phyloP scores from a whole-genome alignment of 2,113 vertebrate genomes.

The Mirza zaza region DNA sequence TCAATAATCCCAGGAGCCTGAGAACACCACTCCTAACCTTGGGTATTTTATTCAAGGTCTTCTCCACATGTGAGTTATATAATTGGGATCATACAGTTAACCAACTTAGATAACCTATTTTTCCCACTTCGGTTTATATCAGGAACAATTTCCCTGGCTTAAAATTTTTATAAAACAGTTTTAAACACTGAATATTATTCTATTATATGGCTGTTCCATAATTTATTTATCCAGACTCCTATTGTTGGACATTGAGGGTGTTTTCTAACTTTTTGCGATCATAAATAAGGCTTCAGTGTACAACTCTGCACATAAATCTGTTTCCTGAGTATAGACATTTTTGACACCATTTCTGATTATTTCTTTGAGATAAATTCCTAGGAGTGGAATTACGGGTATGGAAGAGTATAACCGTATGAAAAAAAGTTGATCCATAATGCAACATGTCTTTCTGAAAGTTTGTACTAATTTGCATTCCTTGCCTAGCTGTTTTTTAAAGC shows the following conservation, averaged over 20 bases:
- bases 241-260: not conserved
- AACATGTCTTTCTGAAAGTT: not conserved
- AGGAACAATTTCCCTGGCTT: not conserved
- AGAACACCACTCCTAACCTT: not conserved
- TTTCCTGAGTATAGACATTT: not conserved
- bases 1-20: not conserved
- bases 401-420: not conserved
- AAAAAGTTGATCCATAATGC: not conserved
- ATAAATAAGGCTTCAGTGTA: conserved; percentile 2
- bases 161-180: not conserved
- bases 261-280: not conserved
- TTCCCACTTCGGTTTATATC: not conserved
- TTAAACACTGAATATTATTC: not conserved
- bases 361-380: conserved; percentile 58
- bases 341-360: conserved; percentile 56
- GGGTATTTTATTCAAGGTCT: not conserved
- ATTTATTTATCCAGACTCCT: not conserved
- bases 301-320: conserved; percentile 8
- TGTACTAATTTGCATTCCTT: not conserved
- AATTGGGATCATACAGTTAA: not conserved
- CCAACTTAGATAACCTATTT: not conserved
- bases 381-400: not conserved
- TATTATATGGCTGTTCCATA: not conserved
- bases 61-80: not conserved
- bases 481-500: not conserved